These are phyloP conservation scores for Pseudomugil tenellus DNA, from an alignment of 2,797 vertebrate species.

Conservation along the genomic window DNA sequence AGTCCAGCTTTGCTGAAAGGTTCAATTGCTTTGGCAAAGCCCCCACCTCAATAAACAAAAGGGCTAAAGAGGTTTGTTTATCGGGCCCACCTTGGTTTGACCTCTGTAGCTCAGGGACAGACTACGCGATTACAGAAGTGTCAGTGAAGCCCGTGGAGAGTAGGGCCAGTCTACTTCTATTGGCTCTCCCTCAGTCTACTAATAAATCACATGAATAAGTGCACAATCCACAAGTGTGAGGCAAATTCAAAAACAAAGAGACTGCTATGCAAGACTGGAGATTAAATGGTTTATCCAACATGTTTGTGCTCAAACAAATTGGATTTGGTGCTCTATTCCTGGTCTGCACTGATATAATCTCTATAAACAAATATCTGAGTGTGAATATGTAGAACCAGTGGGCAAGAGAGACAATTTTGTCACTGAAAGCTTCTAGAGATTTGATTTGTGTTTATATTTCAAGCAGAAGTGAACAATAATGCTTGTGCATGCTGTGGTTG, in stretches of 20 bases:
- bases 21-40: conserved; percentile 73
- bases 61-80: conserved; percentile 86
- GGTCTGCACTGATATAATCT: conserved; percentile 22
- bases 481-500: not conserved
- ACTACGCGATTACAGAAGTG: conserved; percentile 79
- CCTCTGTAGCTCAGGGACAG: conserved; percentile 76
- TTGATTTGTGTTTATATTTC: not conserved
- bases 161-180: conserved; percentile 38
- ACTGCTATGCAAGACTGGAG: conserved; percentile 22
- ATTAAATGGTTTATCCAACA: conserved; percentile 57
- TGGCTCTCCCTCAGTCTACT: conserved; percentile 22
- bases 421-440: not conserved
- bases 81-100: conserved; percentile 82
- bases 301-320: conserved; percentile 53
- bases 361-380: not conserved
- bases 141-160: conserved; percentile 54
- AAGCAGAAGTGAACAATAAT: not conserved
- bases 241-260: conserved; percentile 47
- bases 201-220: conserved; percentile 75
- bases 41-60: conserved; percentile 76
- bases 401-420: not conserved
- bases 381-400: not conserved
- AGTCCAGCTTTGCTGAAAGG: conserved; percentile 66
- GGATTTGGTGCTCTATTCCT: conserved; percentile 32
- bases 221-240: conserved; percentile 39